phyloP scores from a whole-genome alignment of 2,113 vertebrate genomes.

The Nyctereutes procyonoides region DNA sequence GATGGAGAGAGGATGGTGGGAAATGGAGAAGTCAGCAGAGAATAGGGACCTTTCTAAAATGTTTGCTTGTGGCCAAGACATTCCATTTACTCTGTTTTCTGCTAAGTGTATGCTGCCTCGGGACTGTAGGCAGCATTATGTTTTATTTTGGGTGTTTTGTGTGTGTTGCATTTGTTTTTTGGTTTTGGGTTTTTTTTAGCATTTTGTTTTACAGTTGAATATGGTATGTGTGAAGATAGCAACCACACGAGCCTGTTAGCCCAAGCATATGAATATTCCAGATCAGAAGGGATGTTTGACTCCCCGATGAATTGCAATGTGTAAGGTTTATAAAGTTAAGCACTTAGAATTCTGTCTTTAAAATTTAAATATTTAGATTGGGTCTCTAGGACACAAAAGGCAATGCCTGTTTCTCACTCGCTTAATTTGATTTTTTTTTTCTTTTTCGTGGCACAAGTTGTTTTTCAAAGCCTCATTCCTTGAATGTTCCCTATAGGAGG shows the following conservation, averaged over 20 bases:
- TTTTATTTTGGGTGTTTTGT: not conserved
- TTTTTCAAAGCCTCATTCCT: conserved; percentile 78
- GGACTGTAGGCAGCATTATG: not conserved
- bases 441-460: conserved; percentile 62
- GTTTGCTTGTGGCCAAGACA: not conserved
- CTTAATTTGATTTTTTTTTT: conserved; percentile 75
- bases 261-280: conserved; percentile 48
- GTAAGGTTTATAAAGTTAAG: conserved; percentile 58
- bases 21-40: not conserved
- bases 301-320: not conserved
- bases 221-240: conserved; percentile 39
- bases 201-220: conserved; percentile 41
- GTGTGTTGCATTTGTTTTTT: not conserved
- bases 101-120: not conserved
- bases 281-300: conserved; percentile 38
- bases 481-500: conserved; percentile 81
- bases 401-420: conserved; percentile 48
- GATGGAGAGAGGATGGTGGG: not conserved
- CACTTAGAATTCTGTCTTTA: conserved; percentile 76
- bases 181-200: not conserved
- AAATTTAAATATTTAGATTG: conserved; percentile 78
- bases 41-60: not conserved
- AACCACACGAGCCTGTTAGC: not conserved
- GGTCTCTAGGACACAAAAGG: conserved; percentile 70
- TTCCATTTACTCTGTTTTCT: not conserved